These are phyloP conservation scores for Linnaemya vulpina DNA, from an alignment of 2,888 invertebrate genomes.

Conservation along the genomic window DNA sequence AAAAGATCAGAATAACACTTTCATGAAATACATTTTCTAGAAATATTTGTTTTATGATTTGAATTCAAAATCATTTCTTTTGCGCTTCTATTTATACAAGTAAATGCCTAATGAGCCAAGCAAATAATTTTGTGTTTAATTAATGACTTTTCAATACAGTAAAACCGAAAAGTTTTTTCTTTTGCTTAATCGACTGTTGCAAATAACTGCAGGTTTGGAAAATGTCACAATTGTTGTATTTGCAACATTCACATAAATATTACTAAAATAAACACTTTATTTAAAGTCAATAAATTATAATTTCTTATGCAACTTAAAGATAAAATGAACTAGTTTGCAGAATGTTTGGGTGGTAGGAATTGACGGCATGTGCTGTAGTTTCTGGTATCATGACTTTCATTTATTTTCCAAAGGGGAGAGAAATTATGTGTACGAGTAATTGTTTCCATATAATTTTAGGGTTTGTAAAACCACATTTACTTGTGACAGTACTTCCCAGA, in stretches of 20 bases:
- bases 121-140: slow-evolving; percentile 12
- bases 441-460: slow-evolving; percentile 5
- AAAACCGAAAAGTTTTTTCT: not conserved
- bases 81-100: not conserved
- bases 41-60: not conserved
- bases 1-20: not conserved
- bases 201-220: slow-evolving; percentile 52
- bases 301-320: slow-evolving; percentile 32
- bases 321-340: not conserved
- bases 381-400: slow-evolving; percentile 15
- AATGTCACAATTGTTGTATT: slow-evolving; percentile 52
- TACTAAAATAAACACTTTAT: slow-evolving; percentile 39
- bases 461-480: slow-evolving; percentile 29
- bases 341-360: not conserved
- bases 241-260: slow-evolving; percentile 33
- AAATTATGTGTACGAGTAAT: slow-evolving; percentile 47
- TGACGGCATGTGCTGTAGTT: not conserved
- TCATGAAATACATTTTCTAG: not conserved
- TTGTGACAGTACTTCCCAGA: slow-evolving; percentile 24
- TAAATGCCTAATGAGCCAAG: not conserved
- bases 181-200: slow-evolving; percentile 60
- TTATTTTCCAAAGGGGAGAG: slow-evolving; percentile 23
- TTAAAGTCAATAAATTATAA: slow-evolving; percentile 61
- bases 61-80: no score
- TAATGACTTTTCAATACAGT: slow-evolving; percentile 22